These are phyloP conservation scores for Triplophysa dalaica DNA, from an alignment of 2,113 vertebrate species.

Conservation along the genomic window DNA sequence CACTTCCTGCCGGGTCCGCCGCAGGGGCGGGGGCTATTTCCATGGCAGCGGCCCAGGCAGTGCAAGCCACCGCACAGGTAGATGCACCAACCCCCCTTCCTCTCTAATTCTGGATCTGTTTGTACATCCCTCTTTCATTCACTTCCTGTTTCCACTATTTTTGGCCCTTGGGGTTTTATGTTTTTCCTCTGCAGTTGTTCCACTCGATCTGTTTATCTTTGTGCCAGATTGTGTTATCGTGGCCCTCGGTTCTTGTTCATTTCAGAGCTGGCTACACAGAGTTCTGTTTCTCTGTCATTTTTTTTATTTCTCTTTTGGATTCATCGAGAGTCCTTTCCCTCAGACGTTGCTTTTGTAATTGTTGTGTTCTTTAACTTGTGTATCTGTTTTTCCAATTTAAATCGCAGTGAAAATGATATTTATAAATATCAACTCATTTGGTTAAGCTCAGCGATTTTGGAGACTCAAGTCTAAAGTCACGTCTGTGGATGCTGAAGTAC, in stretches of 20 bases:
- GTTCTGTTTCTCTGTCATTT: conserved; percentile 1
- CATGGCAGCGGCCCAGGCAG: conserved; percentile 98
- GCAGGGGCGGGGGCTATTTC: conserved; percentile 96
- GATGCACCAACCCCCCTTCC: not conserved
- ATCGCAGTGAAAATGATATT: not conserved
- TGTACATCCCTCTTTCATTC: not conserved
- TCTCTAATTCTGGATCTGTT: not conserved
- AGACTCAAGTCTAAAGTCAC: no score
- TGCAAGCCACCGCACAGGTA: conserved; percentile 97
- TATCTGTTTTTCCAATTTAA: no score
- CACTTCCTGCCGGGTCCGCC: conserved; percentile 83
- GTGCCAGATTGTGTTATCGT: not conserved
- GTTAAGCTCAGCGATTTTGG: no score
- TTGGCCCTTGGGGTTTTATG: not conserved
- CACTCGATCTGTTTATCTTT: not conserved
- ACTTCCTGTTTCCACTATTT: conserved; percentile 22
- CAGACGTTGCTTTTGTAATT: not conserved
- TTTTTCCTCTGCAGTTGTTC: not conserved
- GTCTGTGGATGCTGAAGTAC: not conserved
- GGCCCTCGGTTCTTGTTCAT: not conserved
- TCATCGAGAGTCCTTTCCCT: not conserved
- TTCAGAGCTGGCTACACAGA: not conserved
- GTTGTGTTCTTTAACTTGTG: not conserved
- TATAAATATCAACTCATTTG: not conserved
- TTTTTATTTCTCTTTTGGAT: not conserved